Percentiles rank a stretch among this genome's conserved stretches.
Conservation (phyloP, 2,797 vertebrate species). For the Macropus fuliginosus region DNA sequence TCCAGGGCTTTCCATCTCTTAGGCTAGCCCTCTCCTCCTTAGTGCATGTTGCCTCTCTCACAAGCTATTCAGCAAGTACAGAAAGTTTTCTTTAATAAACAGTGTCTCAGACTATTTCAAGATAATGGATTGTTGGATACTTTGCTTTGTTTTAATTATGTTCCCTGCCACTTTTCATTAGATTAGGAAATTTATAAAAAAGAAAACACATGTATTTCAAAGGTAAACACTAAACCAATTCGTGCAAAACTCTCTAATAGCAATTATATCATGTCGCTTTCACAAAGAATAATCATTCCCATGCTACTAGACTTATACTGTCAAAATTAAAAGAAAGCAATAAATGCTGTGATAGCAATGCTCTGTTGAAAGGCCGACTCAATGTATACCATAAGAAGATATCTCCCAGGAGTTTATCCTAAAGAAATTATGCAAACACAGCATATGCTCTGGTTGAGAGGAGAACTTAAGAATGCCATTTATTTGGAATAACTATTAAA, state of each 20-base stretch:
- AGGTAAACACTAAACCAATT: conserved; percentile 78
- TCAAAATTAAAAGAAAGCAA: conserved; percentile 75
- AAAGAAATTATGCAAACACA: conserved; percentile 37
- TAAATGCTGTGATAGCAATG: conserved; percentile 33
- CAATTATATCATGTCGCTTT: conserved; percentile 59
- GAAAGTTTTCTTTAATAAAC: conserved; percentile 49
- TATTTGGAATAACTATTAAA: conserved; percentile 54
- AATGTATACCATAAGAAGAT: background rate
- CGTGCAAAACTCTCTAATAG: conserved; percentile 65
- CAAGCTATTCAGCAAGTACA: background rate
- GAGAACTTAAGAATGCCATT: conserved; percentile 39
- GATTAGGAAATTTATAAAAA: conserved; percentile 75
- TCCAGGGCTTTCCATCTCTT: background rate
- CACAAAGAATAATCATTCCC: conserved; percentile 57
- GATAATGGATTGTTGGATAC: conserved; percentile 70
- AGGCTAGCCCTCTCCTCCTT: background rate
- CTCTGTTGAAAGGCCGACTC: conserved; percentile 7
- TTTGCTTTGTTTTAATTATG: conserved; percentile 80
- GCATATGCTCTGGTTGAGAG: conserved; percentile 25
- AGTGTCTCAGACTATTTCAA: conserved; percentile 34
- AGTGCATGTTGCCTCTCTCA: background rate
- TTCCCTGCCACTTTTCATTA: conserved; percentile 81
- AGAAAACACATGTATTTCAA: conserved; percentile 68
- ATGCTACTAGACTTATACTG: conserved; percentile 27
- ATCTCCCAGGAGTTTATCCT: conserved; percentile 35